A percentile compares a stretch with the other conserved stretches of the same genome.
Conservation (phyloP, 2,797 vertebrate species). For the Falco concolor region DNA sequence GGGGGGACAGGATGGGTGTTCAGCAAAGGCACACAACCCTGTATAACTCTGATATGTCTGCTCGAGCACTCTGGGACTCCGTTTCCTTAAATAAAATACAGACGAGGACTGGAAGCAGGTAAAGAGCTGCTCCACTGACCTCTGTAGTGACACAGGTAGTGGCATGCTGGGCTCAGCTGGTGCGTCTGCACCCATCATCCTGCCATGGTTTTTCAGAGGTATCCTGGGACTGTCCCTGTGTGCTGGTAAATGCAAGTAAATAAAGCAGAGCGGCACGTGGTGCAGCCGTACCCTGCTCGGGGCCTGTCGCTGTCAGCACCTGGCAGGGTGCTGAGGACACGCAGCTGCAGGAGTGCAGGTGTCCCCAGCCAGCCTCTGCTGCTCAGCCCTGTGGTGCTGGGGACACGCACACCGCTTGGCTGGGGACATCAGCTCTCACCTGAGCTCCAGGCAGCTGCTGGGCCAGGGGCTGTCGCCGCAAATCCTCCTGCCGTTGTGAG, state of each 20-base stretch:
- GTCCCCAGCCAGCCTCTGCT: neutral
- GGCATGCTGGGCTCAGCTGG: neutral
- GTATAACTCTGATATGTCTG: neutral
- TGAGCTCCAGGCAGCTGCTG: neutral
- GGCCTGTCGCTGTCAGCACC: neutral
- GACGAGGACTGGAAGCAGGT: neutral
- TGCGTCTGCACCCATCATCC: neutral
- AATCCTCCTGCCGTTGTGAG: neutral
- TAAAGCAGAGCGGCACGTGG: rapidly evolving
- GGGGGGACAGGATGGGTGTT: neutral
- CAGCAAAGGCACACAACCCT: neutral
- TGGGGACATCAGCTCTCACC: neutral
- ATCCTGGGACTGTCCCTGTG: neutral
- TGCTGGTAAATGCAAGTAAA: neutral
- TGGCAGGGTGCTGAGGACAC: neutral
- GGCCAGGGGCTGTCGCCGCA: neutral
- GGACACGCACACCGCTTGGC: neutral
- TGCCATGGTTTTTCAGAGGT: rapidly evolving
- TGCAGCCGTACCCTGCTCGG: neutral
- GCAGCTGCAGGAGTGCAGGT: neutral
- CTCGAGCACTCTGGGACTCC: neutral
- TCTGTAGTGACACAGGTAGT: neutral
- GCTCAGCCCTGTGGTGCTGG: rapidly evolving
- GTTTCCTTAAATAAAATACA: neutral
- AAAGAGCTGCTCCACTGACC: neutral